Evolutionary conservation across 2,888 invertebrate species (phyloP), one percentile per base, ranked within the genome.

Genomic region (Rugalucina vietnamica): DNA sequence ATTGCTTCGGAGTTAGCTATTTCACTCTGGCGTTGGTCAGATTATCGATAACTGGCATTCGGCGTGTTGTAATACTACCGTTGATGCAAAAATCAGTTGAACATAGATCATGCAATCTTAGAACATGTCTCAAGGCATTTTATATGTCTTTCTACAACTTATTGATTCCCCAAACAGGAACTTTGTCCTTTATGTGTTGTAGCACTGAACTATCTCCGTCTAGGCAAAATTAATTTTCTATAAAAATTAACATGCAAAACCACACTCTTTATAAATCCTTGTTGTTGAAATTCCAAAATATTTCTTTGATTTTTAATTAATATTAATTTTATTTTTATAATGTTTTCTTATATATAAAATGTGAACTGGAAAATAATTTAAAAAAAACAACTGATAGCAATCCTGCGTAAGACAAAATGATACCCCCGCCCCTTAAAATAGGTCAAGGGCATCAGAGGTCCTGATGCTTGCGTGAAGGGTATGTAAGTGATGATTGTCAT

Each of bases 111-210:
- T 81, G 81, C n/a, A 37, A 24, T 0, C 57, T 57, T 14, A 81
- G 10, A 1, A 71, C 60, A 76, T 43, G 79, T 29, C 27, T 24
- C 18, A 32, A 32, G 1, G 73, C 5, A 73, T 79, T 71, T 57
- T 76, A 32, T 70, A 82, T 76, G 79, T 83, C 27, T 70, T 75
- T 3, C 12, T 21, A 49, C 32, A 49, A 21, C 21, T 73, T 18
- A 21, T 24, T 73, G 5, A 1, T 21, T 12, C 43, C 43, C 43
- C 43, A 43, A 43, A 43, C 43, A 12, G 43, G 43, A 12, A 43
- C 43, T 43, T 43, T 43, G 18, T 43, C 43, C 43, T 12, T 43
- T 12, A 43, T 43, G 43, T 43, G 10, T 43, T 43, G 43, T 43
- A 43, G 18, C 8, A 18, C 18, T 43, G 43, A 43, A 43, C 43